Percentiles rank a stretch among this genome's conserved stretches.
phyloP scores from a whole-genome alignment of 2,113 vertebrate genomes.

The Gymnogyps californianus region DNA sequence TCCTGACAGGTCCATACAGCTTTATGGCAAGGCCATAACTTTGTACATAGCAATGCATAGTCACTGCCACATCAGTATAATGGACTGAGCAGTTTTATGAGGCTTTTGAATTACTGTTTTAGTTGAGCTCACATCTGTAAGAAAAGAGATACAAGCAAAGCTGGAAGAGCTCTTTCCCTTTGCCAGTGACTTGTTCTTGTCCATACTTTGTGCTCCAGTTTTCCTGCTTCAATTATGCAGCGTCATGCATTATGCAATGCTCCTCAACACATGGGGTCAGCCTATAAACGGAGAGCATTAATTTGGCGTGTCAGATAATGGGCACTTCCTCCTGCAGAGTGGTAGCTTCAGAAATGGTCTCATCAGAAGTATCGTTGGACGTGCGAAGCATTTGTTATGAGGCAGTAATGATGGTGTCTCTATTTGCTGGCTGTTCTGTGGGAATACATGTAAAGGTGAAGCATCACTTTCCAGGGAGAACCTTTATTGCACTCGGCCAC shows the following conservation, averaged over 20 bases:
- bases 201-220: neutral
- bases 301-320: neutral
- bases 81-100: neutral
- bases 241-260: constrained; percentile 40
- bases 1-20: neutral
- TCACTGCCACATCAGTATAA: neutral
- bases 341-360: neutral
- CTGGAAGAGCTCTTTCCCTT: neutral
- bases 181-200: neutral
- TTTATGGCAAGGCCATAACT: neutral
- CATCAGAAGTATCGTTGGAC: neutral
- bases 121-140: neutral
- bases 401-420: neutral
- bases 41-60: neutral
- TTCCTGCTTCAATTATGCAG: constrained; percentile 27
- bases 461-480: neutral
- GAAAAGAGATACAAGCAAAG: neutral
- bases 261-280: neutral
- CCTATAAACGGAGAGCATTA: constrained; percentile 23
- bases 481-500: neutral
- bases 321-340: neutral
- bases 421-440: neutral
- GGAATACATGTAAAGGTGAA: neutral
- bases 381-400: neutral
- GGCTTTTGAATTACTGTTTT: neutral